phyloP scores from a whole-genome alignment of 2,888 invertebrate species.

The Craniophora ligustri region DNA sequence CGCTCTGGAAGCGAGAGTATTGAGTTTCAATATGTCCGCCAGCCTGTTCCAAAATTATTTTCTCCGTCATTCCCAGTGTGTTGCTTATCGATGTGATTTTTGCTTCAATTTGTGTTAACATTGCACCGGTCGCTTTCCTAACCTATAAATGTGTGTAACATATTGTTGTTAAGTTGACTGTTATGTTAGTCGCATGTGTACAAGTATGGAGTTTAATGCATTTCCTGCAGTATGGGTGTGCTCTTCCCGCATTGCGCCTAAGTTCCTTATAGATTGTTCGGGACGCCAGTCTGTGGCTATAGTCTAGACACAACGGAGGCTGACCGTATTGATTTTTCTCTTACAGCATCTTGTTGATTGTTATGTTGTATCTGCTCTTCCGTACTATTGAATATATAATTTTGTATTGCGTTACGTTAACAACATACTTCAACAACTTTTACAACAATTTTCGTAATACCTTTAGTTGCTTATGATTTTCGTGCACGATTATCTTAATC shows the following conservation, averaged over 20 bases:
- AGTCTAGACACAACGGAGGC: constrained; percentile 66
- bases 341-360: constrained; percentile 27
- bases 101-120: constrained; percentile 54
- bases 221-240: constrained; percentile 32
- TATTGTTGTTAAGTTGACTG: constrained; percentile 32
- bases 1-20: constrained; percentile 80
- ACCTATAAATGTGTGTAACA: constrained; percentile 66
- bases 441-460: no score
- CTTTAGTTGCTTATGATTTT: no score
- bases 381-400: not conserved
- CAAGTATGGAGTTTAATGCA: constrained; percentile 20
- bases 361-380: constrained; percentile 13
- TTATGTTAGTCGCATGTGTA: constrained; percentile 26
- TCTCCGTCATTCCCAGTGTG: constrained; percentile 69
- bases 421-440: no score
- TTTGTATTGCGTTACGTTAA: not conserved
- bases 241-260: constrained; percentile 67
- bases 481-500: no score
- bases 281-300: constrained; percentile 38
- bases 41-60: constrained; percentile 78
- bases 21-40: constrained; percentile 85
- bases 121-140: constrained; percentile 69
- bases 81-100: constrained; percentile 60
- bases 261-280: constrained; percentile 45
- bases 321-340: constrained; percentile 66